A percentile compares a stretch with the other conserved stretches of the same genome.
Conservation (phyloP, 2,113 vertebrate genomes). For the Petromus typicus region DNA sequence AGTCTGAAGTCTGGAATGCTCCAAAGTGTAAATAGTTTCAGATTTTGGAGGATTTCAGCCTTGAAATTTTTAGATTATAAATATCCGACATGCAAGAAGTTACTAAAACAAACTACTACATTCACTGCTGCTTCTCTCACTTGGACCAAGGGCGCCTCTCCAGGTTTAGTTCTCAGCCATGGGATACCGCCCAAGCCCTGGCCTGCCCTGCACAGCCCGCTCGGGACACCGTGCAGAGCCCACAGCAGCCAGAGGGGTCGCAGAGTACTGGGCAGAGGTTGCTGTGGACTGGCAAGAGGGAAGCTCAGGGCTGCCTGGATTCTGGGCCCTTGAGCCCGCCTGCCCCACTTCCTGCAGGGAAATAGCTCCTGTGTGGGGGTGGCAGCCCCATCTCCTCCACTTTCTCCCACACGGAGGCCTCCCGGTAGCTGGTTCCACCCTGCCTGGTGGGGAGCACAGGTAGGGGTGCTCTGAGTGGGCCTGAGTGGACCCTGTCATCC, state of each 20-base stretch:
- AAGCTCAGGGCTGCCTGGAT: background rate
- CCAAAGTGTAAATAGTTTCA: background rate
- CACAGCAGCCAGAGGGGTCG: fast-evolving
- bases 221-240: background rate
- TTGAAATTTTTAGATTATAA: background rate
- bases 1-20: background rate
- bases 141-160: background rate
- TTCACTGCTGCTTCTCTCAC: background rate
- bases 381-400: fast-evolving
- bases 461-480: fast-evolving
- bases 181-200: background rate
- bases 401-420: background rate
- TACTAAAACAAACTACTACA: background rate
- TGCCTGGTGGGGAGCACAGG: fast-evolving
- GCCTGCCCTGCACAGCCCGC: background rate
- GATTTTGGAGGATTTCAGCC: background rate
- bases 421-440: background rate
- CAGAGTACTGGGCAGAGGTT: fast-evolving
- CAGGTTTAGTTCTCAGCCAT: background rate
- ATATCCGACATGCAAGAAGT: background rate
- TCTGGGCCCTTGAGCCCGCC: fast-evolving
- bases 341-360: background rate
- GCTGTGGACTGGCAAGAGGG: fast-evolving
- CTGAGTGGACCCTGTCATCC: no score
- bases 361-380: background rate